A percentile compares a stretch with the other conserved stretches of the same genome.
phyloP scores from a whole-genome alignment of 2,888 invertebrate species.

The Cordilura impudica region DNA sequence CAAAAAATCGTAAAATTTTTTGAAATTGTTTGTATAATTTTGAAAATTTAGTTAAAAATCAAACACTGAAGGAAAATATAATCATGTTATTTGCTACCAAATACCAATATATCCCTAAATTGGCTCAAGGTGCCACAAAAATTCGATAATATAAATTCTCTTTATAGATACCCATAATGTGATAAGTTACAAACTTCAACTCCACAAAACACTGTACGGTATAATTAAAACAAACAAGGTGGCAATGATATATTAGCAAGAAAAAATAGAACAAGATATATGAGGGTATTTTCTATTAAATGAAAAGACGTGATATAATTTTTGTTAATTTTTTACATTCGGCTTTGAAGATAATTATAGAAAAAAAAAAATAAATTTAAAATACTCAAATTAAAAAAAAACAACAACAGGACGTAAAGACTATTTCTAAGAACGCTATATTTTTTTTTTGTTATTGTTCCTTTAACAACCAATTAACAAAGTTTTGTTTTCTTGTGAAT shows the following conservation, averaged over 20 bases:
- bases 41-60: too few relatives aligned
- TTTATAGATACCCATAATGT: too few relatives aligned
- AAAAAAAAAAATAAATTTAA: background rate
- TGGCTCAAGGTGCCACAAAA: too few relatives aligned
- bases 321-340: background rate
- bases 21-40: too few relatives aligned
- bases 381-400: background rate
- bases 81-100: too few relatives aligned
- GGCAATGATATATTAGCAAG: constrained; percentile 41
- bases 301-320: constrained; percentile 30
- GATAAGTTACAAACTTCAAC: background rate
- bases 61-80: too few relatives aligned
- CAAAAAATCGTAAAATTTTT: too few relatives aligned
- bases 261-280: background rate
- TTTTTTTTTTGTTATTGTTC: constrained; percentile 14
- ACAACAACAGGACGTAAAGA: background rate
- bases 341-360: background rate
- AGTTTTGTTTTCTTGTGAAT: background rate
- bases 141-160: too few relatives aligned
- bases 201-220: background rate
- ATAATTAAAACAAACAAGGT: constrained; percentile 20
- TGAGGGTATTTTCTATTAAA: constrained; percentile 35
- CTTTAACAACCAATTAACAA: constrained; percentile 45
- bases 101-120: too few relatives aligned
- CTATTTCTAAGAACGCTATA: background rate